Base-by-base conservation (phyloP, 2,888 invertebrate genomes). In the Leptopilina drosophilae region DNA sequence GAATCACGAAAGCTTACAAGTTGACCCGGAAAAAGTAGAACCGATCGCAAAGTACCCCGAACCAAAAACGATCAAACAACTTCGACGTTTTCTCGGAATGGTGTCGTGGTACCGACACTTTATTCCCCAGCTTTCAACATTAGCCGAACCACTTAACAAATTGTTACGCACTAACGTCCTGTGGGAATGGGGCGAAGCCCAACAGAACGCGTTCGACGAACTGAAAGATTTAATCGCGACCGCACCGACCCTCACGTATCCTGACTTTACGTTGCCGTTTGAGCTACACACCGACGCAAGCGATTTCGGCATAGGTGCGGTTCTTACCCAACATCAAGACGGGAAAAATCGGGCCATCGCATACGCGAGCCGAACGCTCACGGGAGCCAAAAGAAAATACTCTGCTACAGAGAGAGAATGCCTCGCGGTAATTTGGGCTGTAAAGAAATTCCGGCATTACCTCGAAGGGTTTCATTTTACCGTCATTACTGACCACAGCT, bases 401-500 rank as follows among this genome's bases (percentile, higher is more conserved):
- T 80, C 80, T 0, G 76, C 79, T 0, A 80, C 83, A 0, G 81
- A 81, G 20, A 77, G 77, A 11, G 81, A 83, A 33, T 83, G 83
- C 12, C 33, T 83, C 0, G 82, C 82, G 2, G 80, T 83, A 4
- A 20, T 84, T 6, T 82, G 81, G 82, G 66, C 81, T 0, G 77
- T 82, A 0, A 42, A 77, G 5, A 82, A 83, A 12, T 84, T 84
- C 5, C 53, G 82, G 2, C 59, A 76, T 2, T 85, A 83, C n/a
- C 67, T 85, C 5, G 85, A 85, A 11, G 84, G 85, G 1, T 83
- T 82, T 53, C 77, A 80, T 14, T 84, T 82, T 56, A 80, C 26
- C 0, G 81, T 84, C 14, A 64, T 83, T 0, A 84, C 81, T 0
- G 80, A 83, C 53, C 80, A 81, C 53, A 80, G 79, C 76, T 82